These are phyloP conservation scores for Eolophus roseicapilla DNA, from an alignment of 2,113 vertebrate genomes.

Conservation along the genomic window DNA sequence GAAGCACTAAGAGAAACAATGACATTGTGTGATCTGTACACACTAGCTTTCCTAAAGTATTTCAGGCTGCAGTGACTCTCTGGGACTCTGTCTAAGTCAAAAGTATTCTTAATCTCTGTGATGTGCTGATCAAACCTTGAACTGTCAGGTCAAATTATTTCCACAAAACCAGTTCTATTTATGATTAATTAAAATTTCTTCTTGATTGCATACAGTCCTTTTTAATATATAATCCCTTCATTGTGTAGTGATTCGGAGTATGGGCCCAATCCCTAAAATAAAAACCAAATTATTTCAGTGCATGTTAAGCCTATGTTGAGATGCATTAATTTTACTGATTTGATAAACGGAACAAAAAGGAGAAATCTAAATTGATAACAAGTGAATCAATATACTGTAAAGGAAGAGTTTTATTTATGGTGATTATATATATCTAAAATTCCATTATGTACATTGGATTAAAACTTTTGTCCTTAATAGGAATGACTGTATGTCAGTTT, in stretches of 20 bases:
- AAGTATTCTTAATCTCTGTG: slow-evolving; percentile 77
- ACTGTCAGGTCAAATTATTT: slow-evolving; percentile 79
- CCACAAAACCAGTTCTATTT: slow-evolving; percentile 72
- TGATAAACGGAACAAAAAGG: slow-evolving; percentile 28
- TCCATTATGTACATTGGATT: neutral
- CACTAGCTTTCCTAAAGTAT: slow-evolving; percentile 68
- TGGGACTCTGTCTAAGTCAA: slow-evolving; percentile 71
- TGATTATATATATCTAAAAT: neutral
- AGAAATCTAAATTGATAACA: neutral
- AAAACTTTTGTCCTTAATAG: neutral
- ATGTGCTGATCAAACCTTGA: slow-evolving; percentile 78
- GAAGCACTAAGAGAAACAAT: slow-evolving; percentile 72
- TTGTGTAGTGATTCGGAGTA: slow-evolving; percentile 68
- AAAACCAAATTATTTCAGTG: slow-evolving; percentile 26
- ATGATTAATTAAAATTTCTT: slow-evolving; percentile 81
- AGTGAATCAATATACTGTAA: neutral
- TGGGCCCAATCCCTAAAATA: slow-evolving; percentile 53
- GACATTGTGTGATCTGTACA: slow-evolving; percentile 66
- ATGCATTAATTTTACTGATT: neutral
- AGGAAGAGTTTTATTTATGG: neutral
- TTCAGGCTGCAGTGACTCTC: slow-evolving; percentile 67
- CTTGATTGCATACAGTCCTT: slow-evolving; percentile 71
- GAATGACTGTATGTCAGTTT: neutral
- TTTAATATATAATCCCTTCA: slow-evolving; percentile 73
- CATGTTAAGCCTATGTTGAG: neutral